Conservation (phyloP, 2,888 invertebrate genomes). For the Campopleginae sp. region DNA sequence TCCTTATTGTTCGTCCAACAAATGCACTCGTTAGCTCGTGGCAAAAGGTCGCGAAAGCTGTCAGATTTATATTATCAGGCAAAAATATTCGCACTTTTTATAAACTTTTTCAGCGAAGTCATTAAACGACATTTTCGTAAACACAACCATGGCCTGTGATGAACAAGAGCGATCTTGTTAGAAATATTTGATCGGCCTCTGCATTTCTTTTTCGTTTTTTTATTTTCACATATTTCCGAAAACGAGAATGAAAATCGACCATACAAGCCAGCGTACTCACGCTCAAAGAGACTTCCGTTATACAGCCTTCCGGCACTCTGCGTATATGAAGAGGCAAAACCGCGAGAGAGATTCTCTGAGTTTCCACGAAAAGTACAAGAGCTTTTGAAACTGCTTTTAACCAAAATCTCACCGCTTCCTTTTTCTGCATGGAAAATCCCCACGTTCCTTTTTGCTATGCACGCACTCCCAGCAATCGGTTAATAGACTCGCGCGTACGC, state of each 20-base stretch:
- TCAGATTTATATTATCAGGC: not conserved
- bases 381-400: conserved; percentile 1
- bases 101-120: not conserved
- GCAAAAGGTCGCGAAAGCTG: not conserved
- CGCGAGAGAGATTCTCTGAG: conserved; percentile 29
- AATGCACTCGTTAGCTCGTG: not conserved
- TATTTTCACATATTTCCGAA: not conserved
- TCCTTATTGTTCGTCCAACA: not conserved
- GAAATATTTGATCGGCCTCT: conserved; percentile 34
- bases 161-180: conserved; percentile 44
- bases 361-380: conserved; percentile 38
- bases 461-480: not conserved
- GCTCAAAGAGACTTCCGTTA: conserved; percentile 40
- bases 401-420: conserved; percentile 37
- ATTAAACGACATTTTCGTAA: conserved; percentile 25
- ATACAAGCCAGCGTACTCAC: conserved; percentile 36
- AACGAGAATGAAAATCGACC: conserved; percentile 26
- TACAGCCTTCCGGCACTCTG: not conserved
- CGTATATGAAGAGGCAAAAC: conserved; percentile 22
- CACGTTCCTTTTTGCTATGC: conserved; percentile 22
- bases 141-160: conserved; percentile 12
- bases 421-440: conserved; percentile 14
- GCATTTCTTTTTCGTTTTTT: not conserved
- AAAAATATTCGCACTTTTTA: not conserved
- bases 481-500: not conserved